These are phyloP conservation scores for Sebastes matsubarae DNA, from an alignment of 2,797 vertebrate genomes.

Conservation along the genomic window DNA sequence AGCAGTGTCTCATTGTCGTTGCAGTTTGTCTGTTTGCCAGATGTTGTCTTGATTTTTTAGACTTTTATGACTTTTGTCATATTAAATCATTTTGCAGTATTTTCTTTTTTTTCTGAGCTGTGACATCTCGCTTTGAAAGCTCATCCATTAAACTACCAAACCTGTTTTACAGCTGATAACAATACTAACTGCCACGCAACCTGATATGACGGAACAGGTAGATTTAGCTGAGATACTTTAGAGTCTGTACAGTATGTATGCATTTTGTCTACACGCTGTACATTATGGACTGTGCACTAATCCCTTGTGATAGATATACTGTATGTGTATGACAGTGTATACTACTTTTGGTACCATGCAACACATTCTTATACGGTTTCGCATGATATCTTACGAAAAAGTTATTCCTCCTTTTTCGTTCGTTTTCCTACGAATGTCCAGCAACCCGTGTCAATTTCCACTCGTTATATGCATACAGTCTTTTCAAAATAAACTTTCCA, in stretches of 20 bases:
- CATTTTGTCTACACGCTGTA: not conserved
- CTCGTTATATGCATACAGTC: no score
- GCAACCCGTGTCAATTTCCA: no score
- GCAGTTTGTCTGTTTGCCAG: not conserved
- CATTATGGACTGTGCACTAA: not conserved
- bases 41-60: not conserved
- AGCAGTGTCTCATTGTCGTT: not conserved
- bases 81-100: not conserved
- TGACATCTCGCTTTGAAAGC: not conserved
- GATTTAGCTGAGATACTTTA: not conserved
- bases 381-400: no score
- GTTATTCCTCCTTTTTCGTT: no score
- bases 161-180: conserved; percentile 1
- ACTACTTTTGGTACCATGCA: not conserved
- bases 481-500: no score
- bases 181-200: not conserved
- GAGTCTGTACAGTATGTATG: not conserved
- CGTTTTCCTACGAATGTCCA: no score
- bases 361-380: no score
- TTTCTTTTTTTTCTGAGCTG: not conserved
- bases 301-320: not conserved
- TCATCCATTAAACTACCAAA: not conserved
- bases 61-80: not conserved
- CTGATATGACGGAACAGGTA: not conserved
- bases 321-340: not conserved